A percentile compares a stretch with the other conserved stretches of the same genome.
Evolutionary conservation across 2,113 vertebrate genomes (phyloP).

Genomic region (Muntiacus reevesi): DNA sequence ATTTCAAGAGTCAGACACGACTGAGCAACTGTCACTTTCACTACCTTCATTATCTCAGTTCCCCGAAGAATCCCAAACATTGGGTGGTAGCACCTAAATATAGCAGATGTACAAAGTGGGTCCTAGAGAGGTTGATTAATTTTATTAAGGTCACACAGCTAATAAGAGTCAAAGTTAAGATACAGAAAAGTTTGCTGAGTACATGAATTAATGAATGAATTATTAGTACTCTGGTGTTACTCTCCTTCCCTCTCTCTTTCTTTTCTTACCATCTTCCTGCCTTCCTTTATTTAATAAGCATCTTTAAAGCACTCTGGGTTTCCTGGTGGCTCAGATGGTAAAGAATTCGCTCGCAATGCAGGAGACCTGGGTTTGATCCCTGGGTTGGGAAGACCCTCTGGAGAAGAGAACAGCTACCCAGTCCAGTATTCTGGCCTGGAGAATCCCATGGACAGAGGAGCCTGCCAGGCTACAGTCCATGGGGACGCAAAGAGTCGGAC

Average conservation of each 20-base stretch:
- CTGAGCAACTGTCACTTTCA: neutral
- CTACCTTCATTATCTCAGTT: neutral
- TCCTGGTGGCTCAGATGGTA: neutral
- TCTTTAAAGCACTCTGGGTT: neutral
- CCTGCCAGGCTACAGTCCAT: neutral
- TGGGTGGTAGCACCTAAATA: neutral
- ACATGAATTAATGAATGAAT: neutral
- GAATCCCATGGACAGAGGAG: neutral
- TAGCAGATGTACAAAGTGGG: neutral
- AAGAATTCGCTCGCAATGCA: rapidly evolving
- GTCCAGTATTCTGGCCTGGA: neutral
- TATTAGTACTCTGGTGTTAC: no score
- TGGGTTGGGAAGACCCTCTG: neutral
- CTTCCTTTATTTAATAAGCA: neutral
- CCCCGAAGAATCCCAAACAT: neutral
- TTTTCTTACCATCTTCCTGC: neutral
- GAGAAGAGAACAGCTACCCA: neutral
- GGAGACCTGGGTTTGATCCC: neutral
- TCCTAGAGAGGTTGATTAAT: neutral
- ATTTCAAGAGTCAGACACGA: neutral
- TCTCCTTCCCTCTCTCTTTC: neutral
- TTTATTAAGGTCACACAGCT: neutral
- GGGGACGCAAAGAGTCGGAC: neutral
- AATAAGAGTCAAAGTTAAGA: neutral
- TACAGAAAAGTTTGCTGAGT: neutral